These are phyloP conservation scores for Umimayanthus chanpuru DNA, from an alignment of 92 coral and sea anemone genomes.

Conservation along the genomic window DNA sequence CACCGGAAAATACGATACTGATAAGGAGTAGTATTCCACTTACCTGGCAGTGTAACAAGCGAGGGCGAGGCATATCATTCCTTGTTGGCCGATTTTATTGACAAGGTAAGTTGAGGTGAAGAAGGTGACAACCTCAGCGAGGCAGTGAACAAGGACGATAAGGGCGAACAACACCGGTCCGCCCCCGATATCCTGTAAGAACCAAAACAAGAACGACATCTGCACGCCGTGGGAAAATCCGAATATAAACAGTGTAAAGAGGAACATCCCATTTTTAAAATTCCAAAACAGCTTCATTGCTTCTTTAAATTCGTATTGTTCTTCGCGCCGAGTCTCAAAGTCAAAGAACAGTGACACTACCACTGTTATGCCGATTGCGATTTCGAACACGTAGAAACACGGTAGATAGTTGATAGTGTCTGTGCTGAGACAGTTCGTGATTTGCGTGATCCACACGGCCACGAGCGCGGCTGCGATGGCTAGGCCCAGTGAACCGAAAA, in stretches of 20 bases:
- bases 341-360: slow-evolving; percentile 74
- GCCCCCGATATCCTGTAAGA: slow-evolving; percentile 85
- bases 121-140: slow-evolving; percentile 80
- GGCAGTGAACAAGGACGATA: slow-evolving; percentile 70
- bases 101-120: slow-evolving; percentile 64
- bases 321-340: slow-evolving; percentile 57
- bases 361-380: slow-evolving; percentile 77
- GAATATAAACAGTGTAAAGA: slow-evolving; percentile 67
- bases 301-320: slow-evolving; percentile 47
- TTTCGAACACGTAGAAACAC: slow-evolving; percentile 78
- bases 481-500: slow-evolving; percentile 82
- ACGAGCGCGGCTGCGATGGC: slow-evolving; percentile 74
- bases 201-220: slow-evolving; percentile 82
- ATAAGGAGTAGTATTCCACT: neutral
- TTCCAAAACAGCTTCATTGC: slow-evolving; percentile 68
- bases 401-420: slow-evolving; percentile 83
- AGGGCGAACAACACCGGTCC: slow-evolving; percentile 74
- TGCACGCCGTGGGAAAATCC: slow-evolving; percentile 83
- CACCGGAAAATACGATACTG: no score
- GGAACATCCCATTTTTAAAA: slow-evolving; percentile 74
- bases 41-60: slow-evolving; percentile 85
- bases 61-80: slow-evolving; percentile 75
- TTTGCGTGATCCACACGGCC: slow-evolving; percentile 70
- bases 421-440: slow-evolving; percentile 64
- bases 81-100: slow-evolving; percentile 71